Percentiles rank a stretch among this genome's conserved stretches.
Evolutionary conservation across 1,140 invertebrate genomes (phyloP).

Genomic region (Colletes latitarsis): DNA sequence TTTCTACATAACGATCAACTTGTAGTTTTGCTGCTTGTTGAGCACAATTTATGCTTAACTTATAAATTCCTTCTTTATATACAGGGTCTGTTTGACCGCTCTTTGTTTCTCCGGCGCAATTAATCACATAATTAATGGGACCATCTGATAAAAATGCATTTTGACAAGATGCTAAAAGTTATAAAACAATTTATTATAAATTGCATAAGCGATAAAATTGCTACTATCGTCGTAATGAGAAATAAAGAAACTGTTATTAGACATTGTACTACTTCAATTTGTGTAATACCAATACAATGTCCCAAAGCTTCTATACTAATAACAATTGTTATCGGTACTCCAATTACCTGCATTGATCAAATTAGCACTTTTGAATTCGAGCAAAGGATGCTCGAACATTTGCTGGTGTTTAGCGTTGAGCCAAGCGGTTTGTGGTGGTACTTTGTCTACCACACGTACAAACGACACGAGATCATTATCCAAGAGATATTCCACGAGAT

Average conservation of each 20-base stretch:
- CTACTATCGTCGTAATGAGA: conserved; percentile 6
- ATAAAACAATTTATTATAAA: conserved; percentile 38
- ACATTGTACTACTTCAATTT: no score
- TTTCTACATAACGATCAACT: conserved; percentile 89
- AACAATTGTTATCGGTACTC: background rate
- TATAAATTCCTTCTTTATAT: conserved; percentile 93
- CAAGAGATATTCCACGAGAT: conserved; percentile 91
- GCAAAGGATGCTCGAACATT: conserved; percentile 86
- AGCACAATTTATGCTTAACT: conserved; percentile 91
- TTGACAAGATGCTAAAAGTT: conserved; percentile 87
- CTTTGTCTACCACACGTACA: conserved; percentile 94
- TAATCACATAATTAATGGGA: conserved; percentile 90
- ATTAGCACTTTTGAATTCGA: conserved; percentile 96
- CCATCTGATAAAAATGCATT: conserved; percentile 85
- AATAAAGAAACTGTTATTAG: no score
- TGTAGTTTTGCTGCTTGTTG: conserved; percentile 86
- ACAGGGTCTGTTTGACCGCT: conserved; percentile 92
- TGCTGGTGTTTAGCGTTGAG: conserved; percentile 88
- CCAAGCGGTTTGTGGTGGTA: conserved; percentile 95
- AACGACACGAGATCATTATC: conserved; percentile 88
- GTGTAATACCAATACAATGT: background rate
- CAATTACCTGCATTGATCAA: conserved; percentile 91
- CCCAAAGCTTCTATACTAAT: background rate
- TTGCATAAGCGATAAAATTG: background rate
- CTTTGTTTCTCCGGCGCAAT: conserved; percentile 95